Evolutionary conservation across 1,140 invertebrate genomes (phyloP).

Genomic region (Drosophila ohnishii): DNA sequence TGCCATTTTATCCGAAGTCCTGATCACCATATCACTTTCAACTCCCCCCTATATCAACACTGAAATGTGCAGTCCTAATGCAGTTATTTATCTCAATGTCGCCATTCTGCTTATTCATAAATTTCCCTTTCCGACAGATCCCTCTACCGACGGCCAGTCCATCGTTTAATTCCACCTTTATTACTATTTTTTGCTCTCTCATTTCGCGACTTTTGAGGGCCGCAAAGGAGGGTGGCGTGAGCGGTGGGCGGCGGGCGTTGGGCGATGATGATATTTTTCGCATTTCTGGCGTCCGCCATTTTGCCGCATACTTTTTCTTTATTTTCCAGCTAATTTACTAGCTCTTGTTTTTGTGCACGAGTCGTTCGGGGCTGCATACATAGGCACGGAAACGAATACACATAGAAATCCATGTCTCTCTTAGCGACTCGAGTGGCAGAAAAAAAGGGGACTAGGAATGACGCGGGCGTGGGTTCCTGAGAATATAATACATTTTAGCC

Average conservation of each 20-base stretch:
- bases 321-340: slow-evolving; percentile 80
- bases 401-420: slow-evolving; percentile 66
- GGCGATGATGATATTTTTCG: slow-evolving; percentile 49
- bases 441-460: slow-evolving; percentile 20
- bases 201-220: slow-evolving; percentile 35
- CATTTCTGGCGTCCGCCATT: slow-evolving; percentile 75
- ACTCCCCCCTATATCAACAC: too few relatives aligned
- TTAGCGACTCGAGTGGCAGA: slow-evolving; percentile 57
- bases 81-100: slow-evolving; percentile 66
- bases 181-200: slow-evolving; percentile 57
- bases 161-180: slow-evolving; percentile 55
- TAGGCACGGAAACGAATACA: slow-evolving; percentile 31
- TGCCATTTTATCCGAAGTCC: too few relatives aligned
- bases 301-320: slow-evolving; percentile 74
- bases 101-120: slow-evolving; percentile 68
- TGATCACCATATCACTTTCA: too few relatives aligned
- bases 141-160: slow-evolving; percentile 27
- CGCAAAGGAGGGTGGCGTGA: neutral
- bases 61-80: slow-evolving; percentile 48
- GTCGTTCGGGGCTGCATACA: slow-evolving; percentile 26
- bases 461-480: slow-evolving; percentile 50
- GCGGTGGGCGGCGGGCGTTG: slow-evolving; percentile 5
- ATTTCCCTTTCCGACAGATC: slow-evolving; percentile 1
- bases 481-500: slow-evolving; percentile 77
- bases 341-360: slow-evolving; percentile 71